These are phyloP conservation scores for Knipowitschia caucasica DNA, from an alignment of 2,797 vertebrate species.

Conservation along the genomic window DNA sequence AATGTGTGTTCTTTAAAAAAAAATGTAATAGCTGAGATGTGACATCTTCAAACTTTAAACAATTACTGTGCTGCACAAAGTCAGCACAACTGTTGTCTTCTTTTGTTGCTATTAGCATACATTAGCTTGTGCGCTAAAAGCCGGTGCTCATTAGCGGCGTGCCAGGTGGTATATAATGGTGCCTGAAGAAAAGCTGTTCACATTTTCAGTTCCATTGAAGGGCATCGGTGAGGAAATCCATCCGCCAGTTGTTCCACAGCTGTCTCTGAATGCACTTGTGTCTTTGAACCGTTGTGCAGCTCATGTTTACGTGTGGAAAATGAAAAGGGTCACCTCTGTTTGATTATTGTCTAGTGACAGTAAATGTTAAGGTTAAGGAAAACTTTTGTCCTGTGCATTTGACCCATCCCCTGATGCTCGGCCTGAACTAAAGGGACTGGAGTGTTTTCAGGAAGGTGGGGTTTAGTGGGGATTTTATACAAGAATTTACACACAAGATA, in stretches of 20 bases:
- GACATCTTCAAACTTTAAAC: not conserved
- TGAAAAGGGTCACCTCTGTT: no score
- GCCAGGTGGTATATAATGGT: slow-evolving; percentile 12
- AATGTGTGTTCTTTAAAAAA: no score
- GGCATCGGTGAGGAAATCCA: slow-evolving; percentile 5
- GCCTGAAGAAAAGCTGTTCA: slow-evolving; percentile 11
- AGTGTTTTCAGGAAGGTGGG: no score
- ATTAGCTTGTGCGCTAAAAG: slow-evolving; percentile 3
- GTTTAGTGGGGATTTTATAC: no score
- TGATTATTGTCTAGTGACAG: no score
- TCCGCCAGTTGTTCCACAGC: slow-evolving; percentile 10
- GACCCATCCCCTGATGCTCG: no score
- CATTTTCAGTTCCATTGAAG: slow-evolving; percentile 13
- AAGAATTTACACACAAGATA: no score
- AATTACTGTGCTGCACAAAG: not conserved
- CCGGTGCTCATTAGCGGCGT: slow-evolving; percentile 1
- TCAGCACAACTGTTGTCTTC: slow-evolving; percentile 2
- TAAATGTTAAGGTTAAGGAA: no score
- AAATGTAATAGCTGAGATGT: no score
- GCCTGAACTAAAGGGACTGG: no score
- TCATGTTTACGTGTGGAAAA: slow-evolving; percentile 13
- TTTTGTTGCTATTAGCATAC: not conserved
- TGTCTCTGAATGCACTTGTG: slow-evolving; percentile 8
- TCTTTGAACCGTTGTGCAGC: slow-evolving; percentile 4
- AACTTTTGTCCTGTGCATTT: no score